Conservation (phyloP, 35 echinoderm and acorn worm species). For the Anneissia japonica region DNA sequence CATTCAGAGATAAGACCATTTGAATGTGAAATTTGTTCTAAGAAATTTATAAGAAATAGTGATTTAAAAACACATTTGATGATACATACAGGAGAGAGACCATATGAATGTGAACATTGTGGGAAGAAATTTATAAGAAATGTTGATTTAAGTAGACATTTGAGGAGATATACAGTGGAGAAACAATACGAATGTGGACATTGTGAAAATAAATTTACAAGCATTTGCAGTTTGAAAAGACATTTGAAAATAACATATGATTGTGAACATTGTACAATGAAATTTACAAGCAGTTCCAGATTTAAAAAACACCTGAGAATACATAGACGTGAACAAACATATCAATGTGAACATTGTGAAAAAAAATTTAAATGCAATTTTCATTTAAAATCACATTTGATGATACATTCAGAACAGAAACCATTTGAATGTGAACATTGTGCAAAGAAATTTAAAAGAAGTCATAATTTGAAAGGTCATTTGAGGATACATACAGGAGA, state of each 20-base stretch:
- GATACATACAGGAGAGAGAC: conserved; percentile 49
- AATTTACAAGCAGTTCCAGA: background rate
- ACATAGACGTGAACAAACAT: background rate
- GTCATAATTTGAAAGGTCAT: background rate
- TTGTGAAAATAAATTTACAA: too few species aligned
- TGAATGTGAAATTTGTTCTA: background rate
- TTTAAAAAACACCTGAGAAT: background rate
- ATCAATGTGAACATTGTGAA: background rate
- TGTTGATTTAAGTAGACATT: too few species aligned
- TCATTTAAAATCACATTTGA: background rate
- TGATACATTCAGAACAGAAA: background rate
- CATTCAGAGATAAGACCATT: background rate
- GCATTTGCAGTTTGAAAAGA: background rate
- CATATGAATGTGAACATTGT: conserved; percentile 36
- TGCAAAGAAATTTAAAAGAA: background rate
- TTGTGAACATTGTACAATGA: background rate
- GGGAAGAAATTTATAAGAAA: conserved; percentile 30
- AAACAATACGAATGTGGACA: too few species aligned
- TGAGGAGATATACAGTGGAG: too few species aligned
- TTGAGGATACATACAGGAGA: too few species aligned
- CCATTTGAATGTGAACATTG: background rate
- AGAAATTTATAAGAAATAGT: background rate
- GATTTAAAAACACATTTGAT: background rate
- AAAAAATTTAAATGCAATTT: background rate
- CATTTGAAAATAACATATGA: background rate